phyloP scores from a whole-genome alignment of 2,113 vertebrate genomes.

The Calonectris borealis region DNA sequence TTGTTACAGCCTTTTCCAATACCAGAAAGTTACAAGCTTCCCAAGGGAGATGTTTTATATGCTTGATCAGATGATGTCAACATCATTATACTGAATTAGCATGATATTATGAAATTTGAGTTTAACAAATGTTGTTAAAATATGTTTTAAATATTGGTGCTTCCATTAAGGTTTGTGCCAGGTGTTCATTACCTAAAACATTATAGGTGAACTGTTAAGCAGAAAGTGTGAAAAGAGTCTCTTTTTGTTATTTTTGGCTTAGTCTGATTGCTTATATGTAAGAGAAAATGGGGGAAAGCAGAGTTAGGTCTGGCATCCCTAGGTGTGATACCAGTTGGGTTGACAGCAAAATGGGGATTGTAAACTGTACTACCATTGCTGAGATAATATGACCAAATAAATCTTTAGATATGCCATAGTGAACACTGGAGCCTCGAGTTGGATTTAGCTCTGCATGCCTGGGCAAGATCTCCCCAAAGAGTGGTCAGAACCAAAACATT shows the following conservation, averaged over 20 bases:
- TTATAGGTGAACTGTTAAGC: background rate
- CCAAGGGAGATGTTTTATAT: background rate
- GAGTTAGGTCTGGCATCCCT: background rate
- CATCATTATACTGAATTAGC: background rate
- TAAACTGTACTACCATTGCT: background rate
- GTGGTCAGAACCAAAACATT: background rate
- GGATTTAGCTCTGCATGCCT: background rate
- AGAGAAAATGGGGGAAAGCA: background rate
- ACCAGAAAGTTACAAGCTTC: background rate
- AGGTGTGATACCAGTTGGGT: background rate
- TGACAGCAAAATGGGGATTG: background rate
- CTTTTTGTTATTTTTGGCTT: background rate
- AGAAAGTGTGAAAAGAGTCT: background rate
- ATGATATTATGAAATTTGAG: background rate
- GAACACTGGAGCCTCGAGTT: background rate
- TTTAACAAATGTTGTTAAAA: conserved; percentile 1
- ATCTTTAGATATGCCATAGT: background rate
- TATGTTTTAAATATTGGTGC: background rate
- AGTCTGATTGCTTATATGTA: background rate
- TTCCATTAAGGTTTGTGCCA: background rate
- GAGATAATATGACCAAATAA: background rate
- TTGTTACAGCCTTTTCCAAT: background rate
- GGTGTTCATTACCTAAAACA: background rate
- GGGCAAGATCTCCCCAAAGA: background rate
- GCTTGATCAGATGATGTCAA: background rate